A percentile compares a stretch with the other conserved stretches of the same genome.
Conservation (phyloP, 1,140 invertebrate genomes). For the Charaxes varanes region DNA sequence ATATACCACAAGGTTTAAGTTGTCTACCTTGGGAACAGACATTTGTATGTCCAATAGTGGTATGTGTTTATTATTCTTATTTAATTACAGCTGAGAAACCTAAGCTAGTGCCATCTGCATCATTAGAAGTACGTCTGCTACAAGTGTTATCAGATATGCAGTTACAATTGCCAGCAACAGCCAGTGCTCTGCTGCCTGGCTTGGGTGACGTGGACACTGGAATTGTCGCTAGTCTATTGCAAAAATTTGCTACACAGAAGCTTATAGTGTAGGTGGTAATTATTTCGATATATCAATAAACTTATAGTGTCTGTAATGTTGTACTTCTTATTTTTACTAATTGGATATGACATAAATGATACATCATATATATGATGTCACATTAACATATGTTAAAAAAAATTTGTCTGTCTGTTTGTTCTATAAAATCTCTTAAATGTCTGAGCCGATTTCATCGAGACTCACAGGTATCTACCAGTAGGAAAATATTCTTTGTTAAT, state of each 20-base stretch:
- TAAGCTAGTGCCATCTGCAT: conserved; percentile 46
- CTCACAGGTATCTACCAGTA: too few species aligned
- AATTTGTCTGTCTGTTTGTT: too few species aligned
- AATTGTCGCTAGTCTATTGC: conserved; percentile 76
- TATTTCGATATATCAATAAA: neutral
- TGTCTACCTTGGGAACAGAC: too few species aligned
- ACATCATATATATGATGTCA: too few species aligned
- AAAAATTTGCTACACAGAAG: conserved; percentile 92
- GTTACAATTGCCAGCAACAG: conserved; percentile 84
- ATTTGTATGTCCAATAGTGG: too few species aligned
- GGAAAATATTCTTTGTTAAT: too few species aligned
- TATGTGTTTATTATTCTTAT: conserved; percentile 2
- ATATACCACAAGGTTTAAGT: too few species aligned
- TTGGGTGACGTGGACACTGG: conserved; percentile 57
- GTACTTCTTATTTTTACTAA: neutral
- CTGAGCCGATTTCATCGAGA: too few species aligned
- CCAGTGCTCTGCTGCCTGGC: conserved; percentile 51
- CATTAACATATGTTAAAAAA: too few species aligned
- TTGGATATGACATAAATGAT: too few species aligned
- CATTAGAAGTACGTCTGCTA: conserved; percentile 80
- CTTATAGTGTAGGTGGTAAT: conserved; percentile 77
- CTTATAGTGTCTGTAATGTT: neutral
- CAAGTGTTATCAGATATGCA: conserved; percentile 85
- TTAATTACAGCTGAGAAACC: conserved; percentile 62
- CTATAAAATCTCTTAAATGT: too few species aligned